A percentile compares a stretch with the other conserved stretches of the same genome.
Evolutionary conservation across 2,888 invertebrate species (phyloP).

Genomic region (Theretra japonica): DNA sequence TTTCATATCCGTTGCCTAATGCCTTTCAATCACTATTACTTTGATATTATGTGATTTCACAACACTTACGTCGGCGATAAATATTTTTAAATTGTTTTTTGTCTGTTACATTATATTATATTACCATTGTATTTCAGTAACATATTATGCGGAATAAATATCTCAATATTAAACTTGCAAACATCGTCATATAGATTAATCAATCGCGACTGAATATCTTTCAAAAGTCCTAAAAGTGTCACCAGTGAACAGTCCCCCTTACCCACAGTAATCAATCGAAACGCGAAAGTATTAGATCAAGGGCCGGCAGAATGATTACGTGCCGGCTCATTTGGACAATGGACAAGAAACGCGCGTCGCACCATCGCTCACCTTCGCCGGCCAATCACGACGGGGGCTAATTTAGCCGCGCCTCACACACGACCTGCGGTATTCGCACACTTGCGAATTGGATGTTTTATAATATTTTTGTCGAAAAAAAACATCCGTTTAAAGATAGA

Average conservation of each 20-base stretch:
- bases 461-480: not conserved
- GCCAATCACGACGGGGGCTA: slow-evolving; percentile 23
- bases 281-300: not conserved
- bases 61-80: too few species aligned
- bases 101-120: too few species aligned
- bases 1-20: too few species aligned
- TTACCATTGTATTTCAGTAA: too few species aligned
- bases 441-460: not conserved
- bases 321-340: slow-evolving; percentile 18
- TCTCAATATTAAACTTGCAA: too few species aligned
- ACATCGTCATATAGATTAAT: too few species aligned
- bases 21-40: too few species aligned
- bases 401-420: slow-evolving; percentile 17
- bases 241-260: not conserved
- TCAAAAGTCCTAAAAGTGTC: not conserved
- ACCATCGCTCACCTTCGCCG: slow-evolving; percentile 27
- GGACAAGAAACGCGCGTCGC: slow-evolving; percentile 25
- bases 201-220: not conserved
- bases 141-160: too few species aligned
- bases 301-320: slow-evolving; percentile 12
- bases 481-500: too few species aligned
- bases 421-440: not conserved
- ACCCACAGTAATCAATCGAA: slow-evolving; percentile 8
- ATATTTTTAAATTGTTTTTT: too few species aligned
- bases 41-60: too few species aligned